Base-by-base conservation (phyloP, 23 tunicate species). In the Trididemnum miniatum region DNA sequence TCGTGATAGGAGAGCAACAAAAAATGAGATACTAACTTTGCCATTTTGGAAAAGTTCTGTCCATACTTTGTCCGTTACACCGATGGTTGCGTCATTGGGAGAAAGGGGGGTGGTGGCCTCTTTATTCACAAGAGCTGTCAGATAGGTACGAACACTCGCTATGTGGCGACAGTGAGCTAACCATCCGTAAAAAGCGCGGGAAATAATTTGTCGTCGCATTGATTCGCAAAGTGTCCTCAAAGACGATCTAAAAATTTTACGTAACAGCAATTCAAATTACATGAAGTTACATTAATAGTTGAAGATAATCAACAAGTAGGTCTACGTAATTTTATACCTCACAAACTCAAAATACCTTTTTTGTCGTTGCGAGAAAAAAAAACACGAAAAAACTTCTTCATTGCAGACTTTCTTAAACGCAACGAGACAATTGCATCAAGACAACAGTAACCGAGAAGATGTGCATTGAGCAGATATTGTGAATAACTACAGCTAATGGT, bases 101-200 rank as follows among this genome's bases (percentile, higher is more conserved):
- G 26, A 25, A 28, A 4, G 7, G 18, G 72, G 38, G 1, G 72
- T 0, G 49, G 80, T 39, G 40, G 71, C 72, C 22, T 71, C 39
- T 30, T 52, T 35, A 62, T 89, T 72, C 7, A 93, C 93, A 26
- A 93, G 78, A 1, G 83, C 87, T 26, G 93, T 79, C 51, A 93
- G 40, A 65, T 93, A 88, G 0, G 90, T 93, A 15, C 98, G 83
- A 22, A 93, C 98, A 62, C 87, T 93, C 54, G 89, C 76, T 33
- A 93, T 80, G 74, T 93, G 98, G 83, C 98, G 98, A 65, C 98
- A 93, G 84, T 87, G 93, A 79, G 98, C 98, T 27, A 93, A 75
- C 98, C 98, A 93, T 1, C 98, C 98, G 80, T 93, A 93, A 63
- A 93, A 93, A 51, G 98, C 93, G 35, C 98, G 88, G 7, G 98